These are phyloP conservation scores for Phyllostomus discolor DNA, from an alignment of 2,113 vertebrate species.

Conservation along the genomic window DNA sequence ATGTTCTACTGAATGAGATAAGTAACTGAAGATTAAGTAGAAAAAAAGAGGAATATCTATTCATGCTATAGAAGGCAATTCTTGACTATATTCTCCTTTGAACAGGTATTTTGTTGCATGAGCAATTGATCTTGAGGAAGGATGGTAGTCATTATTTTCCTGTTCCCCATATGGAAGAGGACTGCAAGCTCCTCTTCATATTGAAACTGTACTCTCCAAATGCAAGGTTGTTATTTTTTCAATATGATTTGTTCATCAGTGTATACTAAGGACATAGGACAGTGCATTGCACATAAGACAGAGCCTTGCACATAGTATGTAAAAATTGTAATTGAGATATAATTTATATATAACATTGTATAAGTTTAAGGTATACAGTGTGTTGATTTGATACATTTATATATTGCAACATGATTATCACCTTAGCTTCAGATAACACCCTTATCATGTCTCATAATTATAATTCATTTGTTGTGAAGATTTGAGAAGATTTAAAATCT, in stretches of 20 bases:
- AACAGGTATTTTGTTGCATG: neutral
- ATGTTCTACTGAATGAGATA: neutral
- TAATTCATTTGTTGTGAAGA: no score
- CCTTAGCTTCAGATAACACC: no score
- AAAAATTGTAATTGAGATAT: neutral
- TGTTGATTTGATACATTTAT: no score
- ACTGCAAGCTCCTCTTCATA: neutral
- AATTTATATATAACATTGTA: neutral
- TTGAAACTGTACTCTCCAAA: neutral
- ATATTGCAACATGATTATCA: no score
- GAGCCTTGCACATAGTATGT: neutral
- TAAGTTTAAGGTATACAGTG: no score
- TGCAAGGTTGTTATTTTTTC: neutral
- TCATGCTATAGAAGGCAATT: neutral
- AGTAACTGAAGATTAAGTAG: neutral
- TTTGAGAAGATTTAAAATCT: no score
- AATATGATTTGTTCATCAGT: neutral
- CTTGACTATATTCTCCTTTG: neutral
- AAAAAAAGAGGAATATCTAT: neutral
- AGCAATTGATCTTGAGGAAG: neutral
- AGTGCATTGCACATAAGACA: neutral
- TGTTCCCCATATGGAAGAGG: neutral
- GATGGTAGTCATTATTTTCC: no score
- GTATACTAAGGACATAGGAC: neutral
- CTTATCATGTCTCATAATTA: no score